Conservation (phyloP, 2,797 vertebrate species). For the Sebastes iracundus region DNA sequence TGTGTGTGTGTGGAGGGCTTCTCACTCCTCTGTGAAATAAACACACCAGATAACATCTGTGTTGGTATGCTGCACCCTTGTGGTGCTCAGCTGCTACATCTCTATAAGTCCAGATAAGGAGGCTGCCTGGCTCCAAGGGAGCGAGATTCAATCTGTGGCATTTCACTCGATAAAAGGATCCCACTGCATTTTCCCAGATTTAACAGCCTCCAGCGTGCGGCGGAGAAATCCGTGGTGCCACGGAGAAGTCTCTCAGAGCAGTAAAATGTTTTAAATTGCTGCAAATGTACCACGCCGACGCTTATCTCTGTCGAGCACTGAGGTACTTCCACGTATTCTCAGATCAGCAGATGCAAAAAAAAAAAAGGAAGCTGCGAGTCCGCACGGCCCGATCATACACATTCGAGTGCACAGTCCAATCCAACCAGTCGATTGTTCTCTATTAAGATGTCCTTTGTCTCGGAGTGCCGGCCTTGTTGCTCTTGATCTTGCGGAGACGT, state of each 20-base stretch:
- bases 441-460: constrained; percentile 65
- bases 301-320: constrained; percentile 34
- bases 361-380: constrained; percentile 8
- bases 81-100: constrained; percentile 75
- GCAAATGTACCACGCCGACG: constrained; percentile 23
- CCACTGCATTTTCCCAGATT: constrained; percentile 40
- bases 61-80: constrained; percentile 83
- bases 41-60: constrained; percentile 76
- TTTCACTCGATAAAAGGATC: constrained; percentile 66
- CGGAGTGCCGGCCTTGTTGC: constrained; percentile 33
- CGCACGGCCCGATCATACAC: background rate
- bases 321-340: constrained; percentile 25
- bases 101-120: constrained; percentile 67
- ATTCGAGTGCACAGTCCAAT: background rate
- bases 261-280: constrained; percentile 51
- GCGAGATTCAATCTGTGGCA: constrained; percentile 67
- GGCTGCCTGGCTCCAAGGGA: constrained; percentile 52
- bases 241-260: constrained; percentile 9
- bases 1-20: background rate
- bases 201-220: constrained; percentile 19
- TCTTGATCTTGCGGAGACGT: constrained; percentile 50
- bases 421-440: constrained; percentile 57
- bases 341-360: constrained; percentile 15
- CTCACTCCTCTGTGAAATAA: constrained; percentile 56
- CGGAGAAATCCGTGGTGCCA: constrained; percentile 14